Evolutionary conservation across 2,888 invertebrate genomes (phyloP).

Genomic region (Dioctria rufipes): DNA sequence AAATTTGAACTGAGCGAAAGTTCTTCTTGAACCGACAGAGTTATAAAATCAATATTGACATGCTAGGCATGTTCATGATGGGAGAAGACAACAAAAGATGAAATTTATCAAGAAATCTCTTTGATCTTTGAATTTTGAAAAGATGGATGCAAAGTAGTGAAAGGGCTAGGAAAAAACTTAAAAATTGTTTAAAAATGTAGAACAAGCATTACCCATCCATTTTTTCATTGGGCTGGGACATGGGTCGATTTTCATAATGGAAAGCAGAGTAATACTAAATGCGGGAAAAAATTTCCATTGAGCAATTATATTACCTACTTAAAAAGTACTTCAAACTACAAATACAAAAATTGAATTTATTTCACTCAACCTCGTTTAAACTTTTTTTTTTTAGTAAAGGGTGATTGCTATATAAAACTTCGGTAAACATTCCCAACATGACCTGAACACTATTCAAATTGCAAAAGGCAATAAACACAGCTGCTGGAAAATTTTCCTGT

Average conservation of each 20-base stretch:
- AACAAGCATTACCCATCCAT: too few relatives aligned
- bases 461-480: neutral
- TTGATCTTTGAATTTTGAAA: neutral
- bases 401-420: neutral
- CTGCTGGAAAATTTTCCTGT: neutral
- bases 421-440: neutral
- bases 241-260: too few relatives aligned
- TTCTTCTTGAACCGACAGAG: neutral
- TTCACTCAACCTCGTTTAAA: neutral
- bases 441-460: neutral
- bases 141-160: neutral
- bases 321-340: neutral
- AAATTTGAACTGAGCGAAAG: constrained; percentile 11
- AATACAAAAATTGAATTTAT: too few relatives aligned
- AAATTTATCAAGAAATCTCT: neutral
- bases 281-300: too few relatives aligned
- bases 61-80: neutral
- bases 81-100: neutral
- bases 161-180: too few relatives aligned
- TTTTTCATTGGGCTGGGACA: too few relatives aligned
- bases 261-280: too few relatives aligned
- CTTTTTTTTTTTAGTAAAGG: too few relatives aligned
- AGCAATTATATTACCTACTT: neutral
- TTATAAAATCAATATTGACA: neutral
- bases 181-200: too few relatives aligned